phyloP scores from a whole-genome alignment of 1,140 invertebrate genomes.

The Cotesia glomerata region DNA sequence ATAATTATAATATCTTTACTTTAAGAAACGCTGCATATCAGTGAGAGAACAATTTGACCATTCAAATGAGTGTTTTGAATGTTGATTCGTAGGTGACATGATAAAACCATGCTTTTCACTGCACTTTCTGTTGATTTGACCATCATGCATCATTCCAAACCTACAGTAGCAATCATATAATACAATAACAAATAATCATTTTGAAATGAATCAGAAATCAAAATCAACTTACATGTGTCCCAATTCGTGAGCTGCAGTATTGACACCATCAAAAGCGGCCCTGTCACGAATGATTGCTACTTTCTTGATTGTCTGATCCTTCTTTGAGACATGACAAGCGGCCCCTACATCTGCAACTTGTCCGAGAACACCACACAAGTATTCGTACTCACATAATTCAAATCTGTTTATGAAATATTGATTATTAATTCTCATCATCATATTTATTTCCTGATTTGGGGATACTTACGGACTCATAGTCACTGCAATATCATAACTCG shows the following conservation, averaged over 20 bases:
- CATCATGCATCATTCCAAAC: conserved; percentile 13
- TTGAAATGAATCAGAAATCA: too few species aligned
- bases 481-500: conserved; percentile 31
- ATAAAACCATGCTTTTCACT: not conserved
- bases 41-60: conserved; percentile 10
- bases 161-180: not conserved
- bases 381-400: not conserved
- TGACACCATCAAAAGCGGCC: conserved; percentile 14
- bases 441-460: too few species aligned
- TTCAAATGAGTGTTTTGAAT: not conserved
- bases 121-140: not conserved
- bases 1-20: not conserved
- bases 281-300: conserved; percentile 7
- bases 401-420: too few species aligned
- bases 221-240: conserved; percentile 21
- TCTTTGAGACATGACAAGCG: conserved; percentile 2
- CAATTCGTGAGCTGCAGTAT: conserved; percentile 23
- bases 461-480: conserved; percentile 35
- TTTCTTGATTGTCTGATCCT: not conserved
- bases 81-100: not conserved
- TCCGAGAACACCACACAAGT: not conserved
- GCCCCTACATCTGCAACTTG: not conserved
- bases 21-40: conserved; percentile 2
- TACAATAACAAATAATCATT: not conserved
- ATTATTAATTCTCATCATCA: too few species aligned